Percentiles rank a stretch among this genome's conserved stretches.
Conservation (phyloP, 2,797 vertebrate genomes). For the Salmo trutta region DNA sequence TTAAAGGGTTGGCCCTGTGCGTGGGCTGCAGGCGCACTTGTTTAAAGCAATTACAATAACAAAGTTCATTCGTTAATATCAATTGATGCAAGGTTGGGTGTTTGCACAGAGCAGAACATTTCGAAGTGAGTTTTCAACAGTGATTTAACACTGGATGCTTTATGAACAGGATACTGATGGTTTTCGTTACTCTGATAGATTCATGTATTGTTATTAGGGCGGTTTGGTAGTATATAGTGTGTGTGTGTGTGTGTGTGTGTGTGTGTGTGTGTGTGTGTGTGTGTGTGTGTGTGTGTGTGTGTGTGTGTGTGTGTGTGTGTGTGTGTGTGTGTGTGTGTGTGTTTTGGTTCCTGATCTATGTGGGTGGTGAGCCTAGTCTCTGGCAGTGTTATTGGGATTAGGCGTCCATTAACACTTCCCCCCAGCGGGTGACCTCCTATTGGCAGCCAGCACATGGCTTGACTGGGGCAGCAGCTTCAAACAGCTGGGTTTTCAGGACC, state of each 20-base stretch:
- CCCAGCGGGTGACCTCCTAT: slow-evolving; percentile 30
- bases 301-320: neutral
- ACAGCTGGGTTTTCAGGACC: slow-evolving; percentile 16
- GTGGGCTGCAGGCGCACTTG: neutral
- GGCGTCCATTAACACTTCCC: slow-evolving; percentile 42
- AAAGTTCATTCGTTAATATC: neutral
- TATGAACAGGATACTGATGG: neutral
- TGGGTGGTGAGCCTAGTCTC: neutral
- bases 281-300: too few relatives aligned
- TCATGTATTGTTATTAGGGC: too few relatives aligned
- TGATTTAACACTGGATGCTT: neutral
- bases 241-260: too few relatives aligned
- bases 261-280: too few relatives aligned
- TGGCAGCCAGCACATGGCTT: neutral
- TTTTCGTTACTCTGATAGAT: neutral
- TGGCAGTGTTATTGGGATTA: slow-evolving; percentile 30
- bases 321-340: neutral
- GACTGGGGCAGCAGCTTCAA: slow-evolving; percentile 1
- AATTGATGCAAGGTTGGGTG: neutral
- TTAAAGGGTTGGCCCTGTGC: neutral
- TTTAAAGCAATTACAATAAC: neutral
- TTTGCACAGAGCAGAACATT: neutral
- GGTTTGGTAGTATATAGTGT: too few relatives aligned
- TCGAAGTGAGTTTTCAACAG: too few relatives aligned
- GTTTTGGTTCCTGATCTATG: neutral